Evolutionary conservation across 2,113 vertebrate genomes (phyloP), one percentile per base, ranked within the genome.

Genomic region (Gambusia holbrooki): DNA sequence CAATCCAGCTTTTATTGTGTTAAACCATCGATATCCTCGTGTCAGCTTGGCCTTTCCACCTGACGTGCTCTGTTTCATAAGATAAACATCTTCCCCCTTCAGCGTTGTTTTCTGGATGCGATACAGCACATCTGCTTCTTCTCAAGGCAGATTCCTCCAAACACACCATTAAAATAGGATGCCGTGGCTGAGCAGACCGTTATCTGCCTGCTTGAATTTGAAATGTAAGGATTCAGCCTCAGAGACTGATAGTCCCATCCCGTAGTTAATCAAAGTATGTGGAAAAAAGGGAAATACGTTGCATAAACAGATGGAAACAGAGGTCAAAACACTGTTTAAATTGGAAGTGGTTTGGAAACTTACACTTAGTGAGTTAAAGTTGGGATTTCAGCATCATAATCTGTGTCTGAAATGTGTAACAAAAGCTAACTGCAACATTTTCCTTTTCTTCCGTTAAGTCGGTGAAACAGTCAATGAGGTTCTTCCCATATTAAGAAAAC

Each of bases 101-200:
- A 25, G 35, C 51, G 25, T 63, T 19, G 22, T 29, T 58, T 30
- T 48, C 28, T 48, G 40, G 61, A 73, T n/a, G 17, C 37, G 29
- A 29, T 25, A 12, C 60, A 73, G 71, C 27, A 32, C 28, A 62
- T 48, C 71, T 73, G 71, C 40, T 63, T 72, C 61, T 37, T n/a
- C 61, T 73, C 61, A 45, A 60, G 30, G 19, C 28, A 32, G 37
- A 62, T 30, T 62, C 8, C 27, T 12, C 28, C 15, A 32, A 73
- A 48, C 37, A 69, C 28, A 32, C 7, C 28, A 30, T 69, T 45
- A 32, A 73, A 73, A 64, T 32, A 63, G 28, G 27, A 63, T 40
- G 30, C 30, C 27, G 5, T 22, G 37, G 32, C 60, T 32, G 22
- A 29, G 62, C 35, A 30, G 29, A 30, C n/a, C 40, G 13, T 37